Base-by-base conservation (phyloP, 2,113 vertebrate genomes). In the Myodes glareolus region DNA sequence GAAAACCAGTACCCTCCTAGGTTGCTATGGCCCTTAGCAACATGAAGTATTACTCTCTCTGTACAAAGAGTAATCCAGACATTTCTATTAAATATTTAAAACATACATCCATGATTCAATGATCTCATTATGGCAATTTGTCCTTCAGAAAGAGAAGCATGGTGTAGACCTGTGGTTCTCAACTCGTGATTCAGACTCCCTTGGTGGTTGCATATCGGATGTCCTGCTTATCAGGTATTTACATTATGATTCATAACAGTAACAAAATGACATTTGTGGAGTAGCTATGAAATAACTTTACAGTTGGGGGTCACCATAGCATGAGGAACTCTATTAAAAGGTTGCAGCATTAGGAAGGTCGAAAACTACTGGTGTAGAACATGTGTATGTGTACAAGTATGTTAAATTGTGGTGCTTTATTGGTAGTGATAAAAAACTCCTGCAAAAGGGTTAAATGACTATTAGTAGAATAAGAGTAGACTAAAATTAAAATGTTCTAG, bases 71-170 rank as follows among this genome's bases (percentile, higher is more conserved):
- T 91, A 93, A 88, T 84, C 19, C 33, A 81, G 23, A 81, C 42
- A 92, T 94, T 89, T 93, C 36, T 29, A 45, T 86, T 89, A 94
- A 50, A 77, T 91, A 55, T 94, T 91, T 72, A 95, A 88, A 92
- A 67, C 17, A 63, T 21, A 52, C 39, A 86, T 72, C 58, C 12
- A 76, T 76, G 50, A 81, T 8, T 63, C 36, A 88, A 1, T 91
- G 31, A 88, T 29, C 10, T 29, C 36, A 16, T 33, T 80, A 14
- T 33, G 11, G 19, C 63, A 29, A 89, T 52, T 76, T 13, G 19
- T 68, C 21, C 36, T 93, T 61, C 23, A 88, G 65, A 92, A 91
- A 63, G 31, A 67, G 72, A 91, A 92, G 23, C 11, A 76, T 23
- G 70, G 52, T 75, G 29, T 67, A 67, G 29, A 31, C 65, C 29